Evolutionary conservation across 2,888 invertebrate species (phyloP), one percentile per base, ranked within the genome.

Genomic region (Bombyx huttoni): DNA sequence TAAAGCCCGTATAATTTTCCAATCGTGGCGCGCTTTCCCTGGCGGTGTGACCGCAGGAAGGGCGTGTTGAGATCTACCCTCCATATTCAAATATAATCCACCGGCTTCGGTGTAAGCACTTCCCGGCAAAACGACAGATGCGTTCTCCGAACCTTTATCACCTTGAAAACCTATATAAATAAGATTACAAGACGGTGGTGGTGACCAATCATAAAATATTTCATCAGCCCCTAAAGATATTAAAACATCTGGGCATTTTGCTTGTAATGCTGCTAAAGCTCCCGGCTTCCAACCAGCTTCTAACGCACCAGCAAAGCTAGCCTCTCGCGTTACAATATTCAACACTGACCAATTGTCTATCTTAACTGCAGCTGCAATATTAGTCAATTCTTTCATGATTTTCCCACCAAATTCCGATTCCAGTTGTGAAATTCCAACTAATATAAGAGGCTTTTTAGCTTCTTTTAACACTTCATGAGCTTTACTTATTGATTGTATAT

Each of bases 61-160:
- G 0, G 98, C 97, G 73, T 94, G 92, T 81, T 99, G 98, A 1
- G 98, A 91, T 51, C 99, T 91, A 48, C 99, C 97, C 85, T 99
- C 99, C 49, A 97, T 98, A 80, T 99, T 99, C 6, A 98, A 94
- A 75, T 95, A 99, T 0, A 94, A 94, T 0, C 93, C 98, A 67
- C 96, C 95, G 73, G 98, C 96, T 87, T 99, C 99, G 0, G 99
- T 98, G 75, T 98, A 99, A 0, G 99, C 98, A 50, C 97, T 94
- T 34, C 98, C 97, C 0, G 99, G 98, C 13, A 99, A 84, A 52
- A 99, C 91, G 12, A 96, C 91, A 73, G 97, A 95, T 7, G 99
- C 98, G 57, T 94, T 92, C 59, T 93, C 89, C 1, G 98, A 97
- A 14, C 98, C 99, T 52, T 89, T 89, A 73, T 99, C 99, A 52